phyloP scores from a whole-genome alignment of 2,113 vertebrate genomes.

The Thunnus thynnus region DNA sequence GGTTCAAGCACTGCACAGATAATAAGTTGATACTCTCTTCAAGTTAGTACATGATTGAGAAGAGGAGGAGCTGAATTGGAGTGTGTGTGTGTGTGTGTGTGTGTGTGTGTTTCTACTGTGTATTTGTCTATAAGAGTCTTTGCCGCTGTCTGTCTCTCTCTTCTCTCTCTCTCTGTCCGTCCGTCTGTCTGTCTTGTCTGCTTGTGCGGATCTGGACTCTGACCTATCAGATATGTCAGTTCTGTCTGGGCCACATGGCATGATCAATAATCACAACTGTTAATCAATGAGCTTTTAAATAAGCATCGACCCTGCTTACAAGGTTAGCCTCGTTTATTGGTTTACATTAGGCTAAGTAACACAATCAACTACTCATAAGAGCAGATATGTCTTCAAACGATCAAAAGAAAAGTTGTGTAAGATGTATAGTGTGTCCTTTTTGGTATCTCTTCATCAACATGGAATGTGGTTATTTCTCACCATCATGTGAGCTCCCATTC shows the following conservation, averaged over 20 bases:
- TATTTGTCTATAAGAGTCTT: slow-evolving; percentile 20
- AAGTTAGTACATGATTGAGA: slow-evolving; percentile 55
- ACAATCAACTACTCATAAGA: slow-evolving; percentile 65
- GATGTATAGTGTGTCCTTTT: background rate
- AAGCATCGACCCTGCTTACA: slow-evolving; percentile 83
- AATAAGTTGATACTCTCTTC: slow-evolving; percentile 70
- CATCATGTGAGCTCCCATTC: background rate
- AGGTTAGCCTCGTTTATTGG: slow-evolving; percentile 83
- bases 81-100: slow-evolving; percentile 4
- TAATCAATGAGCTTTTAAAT: slow-evolving; percentile 89
- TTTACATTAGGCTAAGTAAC: slow-evolving; percentile 82
- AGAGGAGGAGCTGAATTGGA: background rate
- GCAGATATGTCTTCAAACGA: slow-evolving; percentile 41
- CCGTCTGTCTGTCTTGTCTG: slow-evolving; percentile 11
- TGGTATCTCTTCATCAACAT: background rate
- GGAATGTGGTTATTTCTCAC: background rate
- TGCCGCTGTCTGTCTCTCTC: background rate
- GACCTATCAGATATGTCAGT: slow-evolving; percentile 80
- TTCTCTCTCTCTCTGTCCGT: background rate
- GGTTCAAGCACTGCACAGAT: slow-evolving; percentile 70
- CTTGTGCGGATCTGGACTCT: slow-evolving; percentile 37
- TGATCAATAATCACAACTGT: slow-evolving; percentile 89
- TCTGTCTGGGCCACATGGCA: slow-evolving; percentile 79
- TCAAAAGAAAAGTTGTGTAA: slow-evolving; percentile 22
- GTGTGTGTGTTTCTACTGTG: background rate